Evolutionary conservation across 2,113 vertebrate species (phyloP).

Genomic region (Proterorhinus semilunaris): DNA sequence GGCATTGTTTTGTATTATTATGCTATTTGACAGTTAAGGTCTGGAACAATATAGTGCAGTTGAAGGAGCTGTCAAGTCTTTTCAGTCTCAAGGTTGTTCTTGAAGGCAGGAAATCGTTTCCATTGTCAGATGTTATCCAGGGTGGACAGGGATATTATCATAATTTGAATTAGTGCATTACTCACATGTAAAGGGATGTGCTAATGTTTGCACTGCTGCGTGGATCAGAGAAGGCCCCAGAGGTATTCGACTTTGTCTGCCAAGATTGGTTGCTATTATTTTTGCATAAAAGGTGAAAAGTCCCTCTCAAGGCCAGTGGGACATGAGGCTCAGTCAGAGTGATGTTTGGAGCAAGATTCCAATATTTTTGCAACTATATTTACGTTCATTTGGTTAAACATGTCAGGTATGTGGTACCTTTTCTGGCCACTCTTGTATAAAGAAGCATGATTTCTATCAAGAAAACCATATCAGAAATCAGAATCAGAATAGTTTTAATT

Average conservation of each 20-base stretch:
- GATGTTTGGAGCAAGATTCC: background rate
- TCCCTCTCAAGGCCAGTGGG: slow-evolving; percentile 5
- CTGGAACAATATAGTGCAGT: slow-evolving; percentile 46
- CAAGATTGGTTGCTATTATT: slow-evolving; percentile 4
- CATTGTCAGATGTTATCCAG: slow-evolving; percentile 34
- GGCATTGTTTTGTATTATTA: slow-evolving; percentile 44
- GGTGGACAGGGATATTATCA: slow-evolving; percentile 19
- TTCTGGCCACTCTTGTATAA: no score
- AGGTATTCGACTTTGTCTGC: slow-evolving; percentile 9
- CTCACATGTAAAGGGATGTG: slow-evolving; percentile 13
- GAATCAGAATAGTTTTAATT: no score
- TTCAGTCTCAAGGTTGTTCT: slow-evolving; percentile 46
- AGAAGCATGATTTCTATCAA: no score
- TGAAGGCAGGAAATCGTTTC: slow-evolving; percentile 44
- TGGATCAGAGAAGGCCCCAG: background rate
- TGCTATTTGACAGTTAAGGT: slow-evolving; percentile 50
- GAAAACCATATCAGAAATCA: no score
- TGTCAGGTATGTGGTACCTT: no score
- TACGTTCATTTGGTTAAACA: no score
- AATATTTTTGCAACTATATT: no score
- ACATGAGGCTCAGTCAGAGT: background rate
- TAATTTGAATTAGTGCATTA: slow-evolving; percentile 44
- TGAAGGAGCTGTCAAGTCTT: slow-evolving; percentile 41
- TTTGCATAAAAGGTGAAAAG: background rate
- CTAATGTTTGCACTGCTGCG: slow-evolving; percentile 12